Conservation (phyloP, 2,113 vertebrate species). For the Phaetusa simplex region DNA sequence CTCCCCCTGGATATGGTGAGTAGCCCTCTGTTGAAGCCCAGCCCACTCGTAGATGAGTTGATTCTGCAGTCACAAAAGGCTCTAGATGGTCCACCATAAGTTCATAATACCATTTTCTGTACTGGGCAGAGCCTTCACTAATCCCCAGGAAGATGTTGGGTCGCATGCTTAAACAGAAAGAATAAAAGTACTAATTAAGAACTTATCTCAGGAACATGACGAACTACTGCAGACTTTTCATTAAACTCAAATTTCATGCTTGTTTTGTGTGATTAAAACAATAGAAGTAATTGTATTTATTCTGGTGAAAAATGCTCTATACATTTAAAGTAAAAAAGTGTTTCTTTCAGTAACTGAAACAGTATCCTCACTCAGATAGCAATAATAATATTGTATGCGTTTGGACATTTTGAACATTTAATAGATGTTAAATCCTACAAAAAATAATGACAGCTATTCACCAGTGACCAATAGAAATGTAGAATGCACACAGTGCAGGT, state of each 20-base stretch:
- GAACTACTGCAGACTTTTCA: not conserved
- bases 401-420: not conserved
- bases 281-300: not conserved
- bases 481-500: not conserved
- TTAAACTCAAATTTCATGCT: not conserved
- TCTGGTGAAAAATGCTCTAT: not conserved
- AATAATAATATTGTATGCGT: not conserved
- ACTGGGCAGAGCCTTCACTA: constrained; percentile 94
- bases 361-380: not conserved
- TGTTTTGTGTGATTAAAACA: not conserved
- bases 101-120: constrained; percentile 96
- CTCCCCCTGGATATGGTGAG: constrained; percentile 89
- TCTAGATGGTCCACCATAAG: constrained; percentile 90
- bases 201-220: not conserved
- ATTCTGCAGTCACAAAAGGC: constrained; percentile 90
- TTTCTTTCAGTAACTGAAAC: not conserved
- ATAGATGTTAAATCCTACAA: not conserved
- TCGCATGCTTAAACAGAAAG: constrained; percentile 80
- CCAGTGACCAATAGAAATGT: not conserved
- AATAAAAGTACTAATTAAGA: not conserved
- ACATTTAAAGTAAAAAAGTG: not conserved
- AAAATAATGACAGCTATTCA: not conserved
- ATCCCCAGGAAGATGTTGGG: constrained; percentile 96
- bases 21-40: constrained; percentile 95
- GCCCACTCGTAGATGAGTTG: constrained; percentile 92